Base-by-base conservation (phyloP, 2,113 vertebrate genomes). In the Hystrix brachyura region DNA sequence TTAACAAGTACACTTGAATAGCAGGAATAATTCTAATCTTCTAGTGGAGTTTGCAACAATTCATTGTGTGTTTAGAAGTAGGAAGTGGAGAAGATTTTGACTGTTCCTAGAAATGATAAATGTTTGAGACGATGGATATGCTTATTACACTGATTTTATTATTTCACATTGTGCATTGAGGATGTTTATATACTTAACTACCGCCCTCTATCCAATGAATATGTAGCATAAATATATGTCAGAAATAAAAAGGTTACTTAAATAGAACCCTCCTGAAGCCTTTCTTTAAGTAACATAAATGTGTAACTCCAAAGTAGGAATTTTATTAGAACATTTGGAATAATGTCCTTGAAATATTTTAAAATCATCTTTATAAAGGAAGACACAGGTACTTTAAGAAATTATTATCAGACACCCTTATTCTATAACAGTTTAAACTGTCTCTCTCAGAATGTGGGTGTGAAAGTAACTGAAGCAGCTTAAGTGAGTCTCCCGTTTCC, bases 321-420 rank as follows among this genome's bases (percentile, higher is more conserved):
- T 65, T 90, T 46, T 60, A 65, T 93, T 74, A 87, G 64, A 53
- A 60, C 89, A 76, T 80, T 64, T 86, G 27, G n/a, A 88, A 81
- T 7, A 67, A 43, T 4, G 15, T 86, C n/a, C 46, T 81, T 84
- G 59, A 80, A 64, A 34, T 76, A 69, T 11, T 82, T 94, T 64
- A 6, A 91, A 95, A 88, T 88, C 27, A 43, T 62, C 23, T 78
- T 76, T 69, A 51, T 89, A 81, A 92, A 62, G 23, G 46, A 81
- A 38, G 27, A 67, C 59, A 7, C 2, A 32, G 14, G 4, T 91
- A 87, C 79, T 91, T 96, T 57, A 95, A 95, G 21, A 43, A 85
- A 43, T 29, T 53, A 57, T 69, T 69, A 13, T 86, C 34, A 5
- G 57, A 10, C 0, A 53, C 14, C 7, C 32, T 17, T 84, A 57